Conservation (phyloP, 2,888 invertebrate genomes). For the Xanthostigma xanthostigma region DNA sequence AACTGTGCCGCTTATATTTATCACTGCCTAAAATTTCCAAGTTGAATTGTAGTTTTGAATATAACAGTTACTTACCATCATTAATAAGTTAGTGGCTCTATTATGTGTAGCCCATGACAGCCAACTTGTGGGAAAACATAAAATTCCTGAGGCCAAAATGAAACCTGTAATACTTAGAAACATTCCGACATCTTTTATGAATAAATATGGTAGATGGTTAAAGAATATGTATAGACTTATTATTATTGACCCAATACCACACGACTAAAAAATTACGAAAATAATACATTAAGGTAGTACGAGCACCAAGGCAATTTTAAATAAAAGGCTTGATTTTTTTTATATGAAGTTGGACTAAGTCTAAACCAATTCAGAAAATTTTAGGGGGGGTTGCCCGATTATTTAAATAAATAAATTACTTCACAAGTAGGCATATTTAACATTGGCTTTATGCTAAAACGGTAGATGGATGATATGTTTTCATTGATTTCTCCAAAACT, state of each 20-base stretch:
- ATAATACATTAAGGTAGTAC: no score
- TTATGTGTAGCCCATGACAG: slow-evolving; percentile 13
- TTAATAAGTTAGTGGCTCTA: slow-evolving; percentile 10
- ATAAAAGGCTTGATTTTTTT: no score
- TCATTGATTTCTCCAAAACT: no score
- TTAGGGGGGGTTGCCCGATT: no score
- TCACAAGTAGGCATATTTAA: no score
- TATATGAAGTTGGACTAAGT: no score
- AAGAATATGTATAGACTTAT: slow-evolving; percentile 7
- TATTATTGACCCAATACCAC: slow-evolving; percentile 9
- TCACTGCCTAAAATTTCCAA: background rate
- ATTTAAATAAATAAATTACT: no score
- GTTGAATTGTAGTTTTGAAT: background rate
- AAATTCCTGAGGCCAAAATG: slow-evolving; percentile 10
- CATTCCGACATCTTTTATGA: slow-evolving; percentile 8
- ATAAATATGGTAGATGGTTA: slow-evolving; percentile 9
- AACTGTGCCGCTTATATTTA: background rate
- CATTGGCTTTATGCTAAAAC: no score
- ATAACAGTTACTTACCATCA: slow-evolving; percentile 9
- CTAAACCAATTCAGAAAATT: no score
- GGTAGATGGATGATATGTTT: no score
- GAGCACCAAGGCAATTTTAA: no score
- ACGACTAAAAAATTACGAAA: slow-evolving; percentile 6
- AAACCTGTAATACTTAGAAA: slow-evolving; percentile 9
- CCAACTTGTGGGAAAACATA: slow-evolving; percentile 13